phyloP scores from a whole-genome alignment of 2,113 vertebrate genomes.

The Rutilus rutilus region DNA sequence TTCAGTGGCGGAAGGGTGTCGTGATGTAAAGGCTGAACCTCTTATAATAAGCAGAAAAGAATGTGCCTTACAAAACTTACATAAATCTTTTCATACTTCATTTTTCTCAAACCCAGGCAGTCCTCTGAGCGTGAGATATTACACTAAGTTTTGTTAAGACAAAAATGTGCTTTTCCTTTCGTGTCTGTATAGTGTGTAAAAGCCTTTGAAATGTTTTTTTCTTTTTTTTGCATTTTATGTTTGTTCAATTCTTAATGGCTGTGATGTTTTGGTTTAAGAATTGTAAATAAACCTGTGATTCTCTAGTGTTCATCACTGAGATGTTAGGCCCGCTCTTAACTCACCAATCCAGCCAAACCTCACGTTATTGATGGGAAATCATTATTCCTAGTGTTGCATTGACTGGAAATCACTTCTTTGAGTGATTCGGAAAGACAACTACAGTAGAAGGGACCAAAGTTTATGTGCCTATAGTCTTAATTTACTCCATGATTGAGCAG shows the following conservation, averaged over 20 bases:
- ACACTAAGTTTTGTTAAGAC: conserved; percentile 76
- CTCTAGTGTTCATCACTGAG: background rate
- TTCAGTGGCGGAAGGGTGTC: conserved; percentile 69
- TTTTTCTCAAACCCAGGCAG: conserved; percentile 70
- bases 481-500: conserved; percentile 72
- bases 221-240: conserved; percentile 17
- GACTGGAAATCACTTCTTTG: conserved; percentile 73
- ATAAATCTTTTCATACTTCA: conserved; percentile 80
- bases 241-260: conserved; percentile 35
- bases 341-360: background rate
- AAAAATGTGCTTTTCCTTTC: background rate
- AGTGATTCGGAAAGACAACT: conserved; percentile 75
- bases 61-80: conserved; percentile 88
- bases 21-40: conserved; percentile 69
- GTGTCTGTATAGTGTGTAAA: conserved; percentile 56
- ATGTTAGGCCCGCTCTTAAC: conserved; percentile 1
- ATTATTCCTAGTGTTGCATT: conserved; percentile 80
- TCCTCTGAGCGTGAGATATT: conserved; percentile 72
- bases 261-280: conserved; percentile 20
- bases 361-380: conserved; percentile 35
- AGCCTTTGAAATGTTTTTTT: conserved; percentile 40
- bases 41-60: conserved; percentile 77
- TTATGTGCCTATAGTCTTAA: conserved; percentile 99
- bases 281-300: conserved; percentile 15
- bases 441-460: conserved; percentile 93